These are phyloP conservation scores for Gambusia holbrooki DNA, from an alignment of 2,113 vertebrate species.

Conservation along the genomic window DNA sequence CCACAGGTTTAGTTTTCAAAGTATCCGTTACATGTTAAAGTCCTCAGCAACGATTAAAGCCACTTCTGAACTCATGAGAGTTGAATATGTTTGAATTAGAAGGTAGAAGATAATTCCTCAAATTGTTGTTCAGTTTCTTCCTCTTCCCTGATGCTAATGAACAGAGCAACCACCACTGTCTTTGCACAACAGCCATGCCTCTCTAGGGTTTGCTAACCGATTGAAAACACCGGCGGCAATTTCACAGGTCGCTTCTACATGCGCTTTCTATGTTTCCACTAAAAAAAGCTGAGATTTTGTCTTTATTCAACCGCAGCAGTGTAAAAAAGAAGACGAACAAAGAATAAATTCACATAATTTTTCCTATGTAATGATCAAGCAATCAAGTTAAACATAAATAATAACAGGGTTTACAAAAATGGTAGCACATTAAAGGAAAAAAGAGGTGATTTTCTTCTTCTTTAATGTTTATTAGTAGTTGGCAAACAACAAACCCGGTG, in stretches of 20 bases:
- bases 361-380: background rate
- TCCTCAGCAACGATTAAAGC: constrained; percentile 18
- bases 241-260: background rate
- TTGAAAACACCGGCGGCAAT: constrained; percentile 43
- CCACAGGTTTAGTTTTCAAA: constrained; percentile 22
- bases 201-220: constrained; percentile 9
- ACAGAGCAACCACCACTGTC: constrained; percentile 25
- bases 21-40: constrained; percentile 3
- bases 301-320: background rate
- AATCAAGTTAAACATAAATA: background rate
- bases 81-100: constrained; percentile 21
- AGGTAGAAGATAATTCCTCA: background rate
- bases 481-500: too few species aligned
- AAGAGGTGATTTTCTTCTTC: too few species aligned
- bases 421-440: too few species aligned
- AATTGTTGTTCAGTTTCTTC: background rate
- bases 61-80: background rate
- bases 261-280: background rate
- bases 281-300: background rate
- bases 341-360: background rate
- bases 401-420: background rate
- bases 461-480: too few species aligned
- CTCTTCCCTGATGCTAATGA: background rate
- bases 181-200: constrained; percentile 19
- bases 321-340: too few species aligned